These are phyloP conservation scores for Tyto alba DNA, from an alignment of 2,113 vertebrate genomes.

Conservation along the genomic window DNA sequence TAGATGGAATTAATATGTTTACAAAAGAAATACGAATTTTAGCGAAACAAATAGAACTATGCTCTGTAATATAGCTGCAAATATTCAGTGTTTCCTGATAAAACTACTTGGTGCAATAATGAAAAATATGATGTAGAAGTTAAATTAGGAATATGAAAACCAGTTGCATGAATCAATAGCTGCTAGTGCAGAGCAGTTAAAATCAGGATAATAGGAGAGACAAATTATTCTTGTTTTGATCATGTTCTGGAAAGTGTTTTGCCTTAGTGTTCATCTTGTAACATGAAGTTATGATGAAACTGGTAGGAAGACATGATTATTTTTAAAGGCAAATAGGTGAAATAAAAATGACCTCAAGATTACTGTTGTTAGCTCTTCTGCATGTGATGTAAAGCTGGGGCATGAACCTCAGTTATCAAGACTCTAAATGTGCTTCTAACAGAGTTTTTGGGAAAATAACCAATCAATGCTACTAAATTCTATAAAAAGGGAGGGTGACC, in stretches of 20 bases:
- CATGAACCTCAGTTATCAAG: neutral
- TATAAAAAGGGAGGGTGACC: neutral
- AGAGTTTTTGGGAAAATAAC: neutral
- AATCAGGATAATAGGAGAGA: neutral
- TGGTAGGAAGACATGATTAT: neutral
- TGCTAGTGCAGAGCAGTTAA: neutral
- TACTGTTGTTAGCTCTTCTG: neutral
- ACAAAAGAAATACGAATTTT: neutral
- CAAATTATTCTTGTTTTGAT: neutral
- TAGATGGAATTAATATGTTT: neutral
- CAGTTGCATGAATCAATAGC: neutral
- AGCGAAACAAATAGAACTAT: neutral
- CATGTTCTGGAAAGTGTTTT: fast-evolving
- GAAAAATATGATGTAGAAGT: neutral
- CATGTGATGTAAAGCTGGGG: neutral
- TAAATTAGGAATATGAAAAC: neutral
- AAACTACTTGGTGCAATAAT: neutral
- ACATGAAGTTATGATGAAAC: neutral
- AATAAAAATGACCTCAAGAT: neutral
- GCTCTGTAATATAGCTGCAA: neutral
- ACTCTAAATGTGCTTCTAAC: neutral
- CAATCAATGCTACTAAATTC: neutral
- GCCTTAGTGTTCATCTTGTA: neutral
- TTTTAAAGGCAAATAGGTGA: neutral
- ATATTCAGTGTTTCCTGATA: neutral